Evolutionary conservation across 2,113 vertebrate genomes (phyloP).

Genomic region (Terrapene triunguis): DNA sequence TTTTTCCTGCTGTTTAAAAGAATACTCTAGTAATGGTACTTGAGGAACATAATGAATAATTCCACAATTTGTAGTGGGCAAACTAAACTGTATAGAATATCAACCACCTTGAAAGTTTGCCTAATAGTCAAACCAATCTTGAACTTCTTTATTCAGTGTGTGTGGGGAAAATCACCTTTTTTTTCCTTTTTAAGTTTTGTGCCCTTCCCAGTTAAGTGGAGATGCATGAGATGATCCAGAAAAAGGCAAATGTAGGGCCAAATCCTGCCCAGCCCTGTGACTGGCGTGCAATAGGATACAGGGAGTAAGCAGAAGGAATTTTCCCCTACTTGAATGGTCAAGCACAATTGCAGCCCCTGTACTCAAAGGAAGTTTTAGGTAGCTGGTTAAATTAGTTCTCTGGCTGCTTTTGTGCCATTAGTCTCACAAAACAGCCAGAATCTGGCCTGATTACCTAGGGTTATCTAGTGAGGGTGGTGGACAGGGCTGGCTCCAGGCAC

Average conservation of each 20-base stretch:
- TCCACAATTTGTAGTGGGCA: accelerated
- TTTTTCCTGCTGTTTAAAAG: constrained; percentile 5
- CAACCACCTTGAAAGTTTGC: not conserved
- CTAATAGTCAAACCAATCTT: not conserved
- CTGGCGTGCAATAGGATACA: accelerated
- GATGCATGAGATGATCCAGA: not conserved
- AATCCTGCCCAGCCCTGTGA: not conserved
- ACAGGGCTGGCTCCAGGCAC: no score
- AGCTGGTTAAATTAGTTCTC: not conserved
- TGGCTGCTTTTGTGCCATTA: not conserved
- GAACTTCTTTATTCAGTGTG: not conserved
- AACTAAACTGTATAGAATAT: not conserved
- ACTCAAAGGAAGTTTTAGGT: not conserved
- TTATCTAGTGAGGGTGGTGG: no score
- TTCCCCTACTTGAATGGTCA: not conserved
- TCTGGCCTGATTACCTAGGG: not conserved
- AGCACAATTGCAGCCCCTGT: not conserved
- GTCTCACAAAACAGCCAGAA: not conserved
- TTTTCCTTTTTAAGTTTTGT: not conserved
- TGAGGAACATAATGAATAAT: accelerated
- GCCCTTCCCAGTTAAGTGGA: not conserved
- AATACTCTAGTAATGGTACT: accelerated
- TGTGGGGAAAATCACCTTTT: not conserved
- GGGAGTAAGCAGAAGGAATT: not conserved
- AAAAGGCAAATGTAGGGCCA: not conserved